Evolutionary conservation across 2,888 invertebrate genomes (phyloP), one percentile per base, ranked within the genome.

Genomic region (Xanthorhoe spadicearia): DNA sequence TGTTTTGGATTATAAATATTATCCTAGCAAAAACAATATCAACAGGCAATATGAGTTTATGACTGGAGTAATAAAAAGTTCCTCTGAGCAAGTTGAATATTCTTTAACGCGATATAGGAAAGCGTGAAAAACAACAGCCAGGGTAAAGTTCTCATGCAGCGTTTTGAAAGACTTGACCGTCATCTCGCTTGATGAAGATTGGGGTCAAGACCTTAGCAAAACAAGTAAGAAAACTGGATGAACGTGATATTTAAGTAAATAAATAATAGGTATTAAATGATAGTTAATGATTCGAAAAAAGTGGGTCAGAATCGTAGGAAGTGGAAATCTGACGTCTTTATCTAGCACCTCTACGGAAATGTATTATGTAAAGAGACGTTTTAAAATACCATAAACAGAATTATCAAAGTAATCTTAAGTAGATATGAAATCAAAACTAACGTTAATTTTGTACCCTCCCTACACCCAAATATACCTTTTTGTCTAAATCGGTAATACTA

Each of bases 191-290:
- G 17, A 46, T 57, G 62, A 56, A 56, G 56, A 57, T 52, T 52
- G 28, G 61, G 54, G 62, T 35, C 60, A 53, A 70, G 43, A 61
- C 10, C 50, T 49, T 18, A n/a, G 23, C 49, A 15, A 55, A 62
- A 46, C 28, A n/a, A 53, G 17, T 18, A 58, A 23, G 35, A 62
- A 48, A 62, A 55, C 61, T 62, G 43, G 55, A 61, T 50, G 61
- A 49, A 55, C 23, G 55, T 35, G 61, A 61, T 55, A 38, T 55
- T 49, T n/a, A 23, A 3, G 1, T 23, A 23, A 23, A 23, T 23
- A 23, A 23, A 23, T 23, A 23, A 23, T 23, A 23, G 23, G 23
- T 23, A 23, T 23, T 23, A 3, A 23, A 32, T 32, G 32, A 32
- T 32, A 32, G 32, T 4, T 4, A 32, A 32, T 32, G 7, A 32